These are phyloP conservation scores for Aradophagus sp. DNA, from an alignment of 1,140 invertebrate genomes.

Conservation along the genomic window DNA sequence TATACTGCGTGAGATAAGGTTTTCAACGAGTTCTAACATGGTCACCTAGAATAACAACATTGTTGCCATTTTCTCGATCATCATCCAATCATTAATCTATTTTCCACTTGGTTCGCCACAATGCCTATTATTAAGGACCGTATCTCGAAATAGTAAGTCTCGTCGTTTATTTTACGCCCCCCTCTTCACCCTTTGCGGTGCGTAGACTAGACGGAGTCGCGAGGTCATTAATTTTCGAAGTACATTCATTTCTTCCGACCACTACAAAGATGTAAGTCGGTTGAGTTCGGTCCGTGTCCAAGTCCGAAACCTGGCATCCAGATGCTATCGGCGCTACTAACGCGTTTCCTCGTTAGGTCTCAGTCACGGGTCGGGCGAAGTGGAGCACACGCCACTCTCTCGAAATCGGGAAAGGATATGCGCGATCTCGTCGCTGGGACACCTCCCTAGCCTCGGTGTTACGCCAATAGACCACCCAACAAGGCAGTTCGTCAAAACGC, in stretches of 20 bases:
- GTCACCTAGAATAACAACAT: constrained; percentile 5
- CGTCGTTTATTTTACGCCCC: constrained; percentile 38
- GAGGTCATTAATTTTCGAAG: constrained; percentile 71
- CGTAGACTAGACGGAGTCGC: constrained; percentile 56
- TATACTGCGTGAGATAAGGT: constrained; percentile 9
- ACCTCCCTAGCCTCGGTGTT: constrained; percentile 16
- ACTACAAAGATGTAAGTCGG: constrained; percentile 49
- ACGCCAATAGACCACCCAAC: constrained; percentile 48
- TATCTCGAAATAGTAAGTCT: constrained; percentile 51
- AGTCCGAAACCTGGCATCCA: constrained; percentile 58
- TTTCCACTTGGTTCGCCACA: constrained; percentile 35
- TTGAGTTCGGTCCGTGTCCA: constrained; percentile 50
- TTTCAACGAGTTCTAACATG: constrained; percentile 1
- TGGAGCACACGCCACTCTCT: constrained; percentile 41
- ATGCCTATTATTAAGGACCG: constrained; percentile 43
- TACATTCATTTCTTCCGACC: constrained; percentile 70
- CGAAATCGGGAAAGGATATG: constrained; percentile 53
- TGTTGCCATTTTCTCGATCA: constrained; percentile 33
- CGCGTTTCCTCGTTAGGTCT: constrained; percentile 58
- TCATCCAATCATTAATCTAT: constrained; percentile 31
- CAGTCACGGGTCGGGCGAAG: constrained; percentile 48
- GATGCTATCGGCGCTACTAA: constrained; percentile 56
- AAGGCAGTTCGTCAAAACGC: constrained; percentile 20
- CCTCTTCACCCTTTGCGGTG: constrained; percentile 11
- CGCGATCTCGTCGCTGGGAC: constrained; percentile 32